These are phyloP conservation scores for Craseonycteris thonglongyai DNA, from an alignment of 2,113 vertebrate species.

Conservation along the genomic window DNA sequence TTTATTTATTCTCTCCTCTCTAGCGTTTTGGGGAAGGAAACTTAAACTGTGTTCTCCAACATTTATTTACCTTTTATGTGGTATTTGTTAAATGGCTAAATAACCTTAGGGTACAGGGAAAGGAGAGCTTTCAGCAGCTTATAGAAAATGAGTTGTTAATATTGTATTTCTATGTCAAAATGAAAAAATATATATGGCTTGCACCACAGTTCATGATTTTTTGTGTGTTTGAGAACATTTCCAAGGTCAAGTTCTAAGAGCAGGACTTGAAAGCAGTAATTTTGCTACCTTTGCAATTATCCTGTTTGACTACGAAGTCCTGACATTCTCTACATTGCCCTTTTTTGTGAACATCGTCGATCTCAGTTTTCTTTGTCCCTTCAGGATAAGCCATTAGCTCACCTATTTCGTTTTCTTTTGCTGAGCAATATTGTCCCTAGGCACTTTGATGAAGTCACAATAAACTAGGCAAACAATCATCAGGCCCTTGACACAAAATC, in stretches of 20 bases:
- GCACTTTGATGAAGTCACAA: constrained; percentile 32
- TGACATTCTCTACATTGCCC: neutral
- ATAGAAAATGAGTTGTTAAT: neutral
- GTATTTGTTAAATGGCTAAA: neutral
- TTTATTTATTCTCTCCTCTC: neutral
- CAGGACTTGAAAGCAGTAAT: neutral
- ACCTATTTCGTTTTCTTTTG: neutral
- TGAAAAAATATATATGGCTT: neutral
- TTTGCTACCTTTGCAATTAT: neutral
- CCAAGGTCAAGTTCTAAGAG: neutral
- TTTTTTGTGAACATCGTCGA: neutral
- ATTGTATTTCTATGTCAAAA: neutral
- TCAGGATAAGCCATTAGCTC: neutral
- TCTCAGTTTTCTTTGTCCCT: neutral
- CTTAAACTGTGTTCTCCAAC: neutral
- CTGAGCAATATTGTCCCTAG: neutral
- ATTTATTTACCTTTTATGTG: neutral
- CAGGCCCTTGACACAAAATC: neutral
- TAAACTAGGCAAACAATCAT: neutral
- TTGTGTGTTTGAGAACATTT: neutral
- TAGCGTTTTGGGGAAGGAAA: neutral
- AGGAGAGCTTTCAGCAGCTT: neutral
- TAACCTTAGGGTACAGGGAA: neutral
- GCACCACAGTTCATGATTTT: neutral
- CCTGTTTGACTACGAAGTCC: rapidly evolving